phyloP scores from a whole-genome alignment of 2,113 vertebrate species.

The Haliaeetus leucogaster region DNA sequence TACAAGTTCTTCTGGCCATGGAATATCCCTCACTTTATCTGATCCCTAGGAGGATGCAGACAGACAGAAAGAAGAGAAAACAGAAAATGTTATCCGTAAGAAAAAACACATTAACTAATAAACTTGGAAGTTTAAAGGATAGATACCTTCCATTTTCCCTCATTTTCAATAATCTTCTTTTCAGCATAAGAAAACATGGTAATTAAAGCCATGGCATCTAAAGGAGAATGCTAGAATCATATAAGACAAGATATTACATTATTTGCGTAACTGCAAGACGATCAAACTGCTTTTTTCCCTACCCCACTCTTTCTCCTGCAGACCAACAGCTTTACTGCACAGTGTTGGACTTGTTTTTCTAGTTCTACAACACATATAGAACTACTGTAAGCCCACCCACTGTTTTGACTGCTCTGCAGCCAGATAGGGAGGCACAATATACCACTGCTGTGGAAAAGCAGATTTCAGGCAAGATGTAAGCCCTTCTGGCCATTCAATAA shows the following conservation, averaged over 20 bases:
- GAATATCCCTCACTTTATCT: slow-evolving; percentile 75
- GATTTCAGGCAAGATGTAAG: neutral
- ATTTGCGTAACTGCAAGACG: neutral
- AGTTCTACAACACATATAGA: neutral
- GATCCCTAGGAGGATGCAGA: slow-evolving; percentile 71
- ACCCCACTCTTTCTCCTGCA: neutral
- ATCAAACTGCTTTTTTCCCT: neutral
- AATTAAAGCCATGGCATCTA: slow-evolving; percentile 90
- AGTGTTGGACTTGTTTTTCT: neutral
- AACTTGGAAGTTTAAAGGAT: neutral
- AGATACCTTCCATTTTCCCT: slow-evolving; percentile 92
- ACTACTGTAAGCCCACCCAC: neutral
- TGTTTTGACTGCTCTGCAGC: neutral
- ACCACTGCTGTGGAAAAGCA: neutral
- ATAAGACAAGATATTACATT: neutral
- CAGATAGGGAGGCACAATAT: neutral
- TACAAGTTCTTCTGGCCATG: slow-evolving; percentile 84
- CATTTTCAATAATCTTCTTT: slow-evolving; percentile 77
- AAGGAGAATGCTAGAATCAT: slow-evolving; percentile 86
- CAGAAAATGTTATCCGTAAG: neutral
- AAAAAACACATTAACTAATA: neutral
- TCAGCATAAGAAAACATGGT: slow-evolving; percentile 78
- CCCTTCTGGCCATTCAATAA: neutral
- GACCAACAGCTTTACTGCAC: neutral
- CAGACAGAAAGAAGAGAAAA: neutral